Evolutionary conservation across 1,140 invertebrate species (phyloP).

Genomic region (Drosophila yakuba): DNA sequence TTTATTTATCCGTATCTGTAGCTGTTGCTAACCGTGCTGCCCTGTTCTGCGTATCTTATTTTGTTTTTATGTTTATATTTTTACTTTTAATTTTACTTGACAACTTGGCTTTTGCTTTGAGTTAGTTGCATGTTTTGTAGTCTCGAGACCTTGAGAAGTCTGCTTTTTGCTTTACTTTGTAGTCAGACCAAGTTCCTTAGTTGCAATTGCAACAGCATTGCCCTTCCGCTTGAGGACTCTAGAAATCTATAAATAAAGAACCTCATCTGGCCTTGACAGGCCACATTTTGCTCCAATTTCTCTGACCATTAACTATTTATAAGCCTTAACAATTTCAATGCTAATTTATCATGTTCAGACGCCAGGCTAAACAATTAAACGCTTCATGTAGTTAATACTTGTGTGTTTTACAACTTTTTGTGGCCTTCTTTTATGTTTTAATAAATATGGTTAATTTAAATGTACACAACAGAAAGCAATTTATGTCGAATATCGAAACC

Average conservation of each 20-base stretch:
- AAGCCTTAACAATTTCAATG: slow-evolving; percentile 21
- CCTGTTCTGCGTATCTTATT: slow-evolving; percentile 42
- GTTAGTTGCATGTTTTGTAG: slow-evolving; percentile 56
- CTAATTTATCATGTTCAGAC: slow-evolving; percentile 27
- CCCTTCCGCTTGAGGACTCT: background rate
- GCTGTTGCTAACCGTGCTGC: slow-evolving; percentile 43
- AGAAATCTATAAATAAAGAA: slow-evolving; percentile 21
- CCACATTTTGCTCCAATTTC: background rate
- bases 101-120: slow-evolving; percentile 43
- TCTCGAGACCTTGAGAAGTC: slow-evolving; percentile 22
- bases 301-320: slow-evolving; percentile 15
- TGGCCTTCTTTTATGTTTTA: slow-evolving; percentile 26
- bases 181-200: background rate
- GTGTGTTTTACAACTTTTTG: slow-evolving; percentile 27
- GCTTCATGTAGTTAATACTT: slow-evolving; percentile 33
- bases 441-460: slow-evolving; percentile 24
- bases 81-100: slow-evolving; percentile 55
- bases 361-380: slow-evolving; percentile 39
- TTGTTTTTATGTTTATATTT: slow-evolving; percentile 57
- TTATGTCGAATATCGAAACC: slow-evolving; percentile 37
- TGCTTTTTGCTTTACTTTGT: slow-evolving; percentile 21
- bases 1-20: slow-evolving; percentile 40
- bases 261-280: slow-evolving; percentile 10
- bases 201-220: slow-evolving; percentile 8
- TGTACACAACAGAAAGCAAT: slow-evolving; percentile 23